Base-by-base conservation (phyloP, 1,140 invertebrate genomes). In the Nylanderia fulva region DNA sequence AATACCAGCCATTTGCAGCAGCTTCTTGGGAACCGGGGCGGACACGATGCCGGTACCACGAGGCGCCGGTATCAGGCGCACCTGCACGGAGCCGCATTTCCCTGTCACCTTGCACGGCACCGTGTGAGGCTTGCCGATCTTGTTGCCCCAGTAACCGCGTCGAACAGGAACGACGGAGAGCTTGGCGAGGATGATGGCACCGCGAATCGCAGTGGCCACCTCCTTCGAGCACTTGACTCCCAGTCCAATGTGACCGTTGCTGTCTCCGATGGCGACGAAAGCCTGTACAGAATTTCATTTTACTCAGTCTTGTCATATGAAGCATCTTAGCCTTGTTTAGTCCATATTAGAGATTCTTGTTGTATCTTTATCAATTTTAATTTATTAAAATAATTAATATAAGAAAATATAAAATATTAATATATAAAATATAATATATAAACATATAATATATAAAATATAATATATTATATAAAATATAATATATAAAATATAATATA, bases 141-240 rank as follows among this genome's bases (percentile, higher is more conserved):
- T 99, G 96, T 99, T 99, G 95, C 99, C 98, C 99, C 99, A 99
- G 94, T 99, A 99, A 58, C 99, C 99, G 95, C 99, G 96, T 85
- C 99, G 96, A 0, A 99, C 99, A 0, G 99, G 99, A 42, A 99
- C 98, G 48, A 99, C 98, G 2, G 99, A 99, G 11, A 99, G 95
- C 94, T 99, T 99, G 64, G 99, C 99, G 83, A 99, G 95, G 91
- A 99, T 99, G 91, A 99, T 99, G 82, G 99, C 99, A 80, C 99
- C 99, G 88, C 99, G 97, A 93, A 99, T 99, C 79, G 99, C 99
- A 87, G 99, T 99, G 3, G 99, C 99, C 54, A 99, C 99, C 98
- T 99, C 99, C 95, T 99, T 99, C 91, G 99, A 99, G 95, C 99
- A 99, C 94, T 99, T 99, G 0, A 99, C 99, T 63, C 99, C 99